Conservation (phyloP, 1,140 invertebrate genomes). For the Aphidius ervi region DNA sequence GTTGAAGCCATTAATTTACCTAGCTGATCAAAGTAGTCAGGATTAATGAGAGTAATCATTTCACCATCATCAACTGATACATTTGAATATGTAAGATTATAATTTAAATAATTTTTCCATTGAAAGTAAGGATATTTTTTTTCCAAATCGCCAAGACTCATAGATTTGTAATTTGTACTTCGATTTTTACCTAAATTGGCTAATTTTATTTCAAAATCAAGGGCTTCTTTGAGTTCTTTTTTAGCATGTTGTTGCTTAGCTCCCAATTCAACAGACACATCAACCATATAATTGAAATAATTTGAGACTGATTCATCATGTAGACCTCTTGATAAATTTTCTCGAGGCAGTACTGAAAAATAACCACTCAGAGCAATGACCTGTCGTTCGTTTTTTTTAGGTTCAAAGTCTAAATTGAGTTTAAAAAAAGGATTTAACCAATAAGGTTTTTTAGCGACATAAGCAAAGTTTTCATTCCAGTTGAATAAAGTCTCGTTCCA, state of each 20-base stretch:
- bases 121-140: constrained; percentile 51
- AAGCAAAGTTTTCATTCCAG: constrained; percentile 73
- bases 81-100: constrained; percentile 38
- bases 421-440: constrained; percentile 88
- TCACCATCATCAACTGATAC: constrained; percentile 43
- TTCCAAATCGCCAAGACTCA: constrained; percentile 56
- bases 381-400: constrained; percentile 57
- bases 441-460: constrained; percentile 60
- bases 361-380: constrained; percentile 24
- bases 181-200: too few species aligned
- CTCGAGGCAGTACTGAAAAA: too few species aligned
- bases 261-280: too few species aligned
- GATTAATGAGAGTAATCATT: constrained; percentile 67
- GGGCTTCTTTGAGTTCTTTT: too few species aligned
- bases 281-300: too few species aligned
- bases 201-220: too few species aligned
- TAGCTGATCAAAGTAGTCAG: constrained; percentile 57
- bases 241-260: too few species aligned
- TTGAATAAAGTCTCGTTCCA: constrained; percentile 61
- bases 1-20: constrained; percentile 53
- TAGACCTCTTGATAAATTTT: too few species aligned
- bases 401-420: constrained; percentile 72
- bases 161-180: constrained; percentile 54
- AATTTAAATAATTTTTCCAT: constrained; percentile 57
- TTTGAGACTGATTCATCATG: too few species aligned